Percentiles rank a stretch among this genome's conserved stretches.
phyloP scores from a whole-genome alignment of 2,113 vertebrate species.

The Eretmochelys imbricata region DNA sequence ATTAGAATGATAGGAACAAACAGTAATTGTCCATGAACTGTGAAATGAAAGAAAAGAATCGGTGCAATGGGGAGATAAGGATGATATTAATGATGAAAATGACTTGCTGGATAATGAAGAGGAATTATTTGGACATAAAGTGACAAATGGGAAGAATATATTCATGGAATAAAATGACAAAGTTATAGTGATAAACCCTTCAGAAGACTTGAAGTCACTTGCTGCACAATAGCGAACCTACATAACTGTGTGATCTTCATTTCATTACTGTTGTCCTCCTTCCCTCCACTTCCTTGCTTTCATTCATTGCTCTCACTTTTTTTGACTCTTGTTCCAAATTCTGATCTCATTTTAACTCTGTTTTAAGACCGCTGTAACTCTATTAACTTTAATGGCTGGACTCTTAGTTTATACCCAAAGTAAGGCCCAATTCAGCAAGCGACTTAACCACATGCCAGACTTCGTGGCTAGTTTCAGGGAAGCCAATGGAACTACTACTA shows the following conservation, averaged over 20 bases:
- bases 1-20: neutral
- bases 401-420: neutral
- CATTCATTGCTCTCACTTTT: neutral
- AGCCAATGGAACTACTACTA: neutral
- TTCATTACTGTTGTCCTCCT: neutral
- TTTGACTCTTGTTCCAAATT: neutral
- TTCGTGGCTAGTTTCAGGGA: neutral
- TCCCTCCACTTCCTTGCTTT: neutral
- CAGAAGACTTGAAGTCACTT: neutral
- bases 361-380: neutral
- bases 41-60: neutral
- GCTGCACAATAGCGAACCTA: neutral
- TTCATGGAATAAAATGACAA: neutral
- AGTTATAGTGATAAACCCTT: neutral
- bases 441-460: neutral
- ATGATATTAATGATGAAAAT: neutral
- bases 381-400: neutral
- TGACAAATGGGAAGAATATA: neutral
- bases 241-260: neutral
- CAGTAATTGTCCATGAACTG: neutral
- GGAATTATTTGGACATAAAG: neutral
- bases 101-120: neutral
- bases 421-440: neutral
- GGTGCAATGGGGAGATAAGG: neutral
- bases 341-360: neutral